These are phyloP conservation scores for Acleris cristana DNA, from an alignment of 2,888 invertebrate genomes.

Conservation along the genomic window DNA sequence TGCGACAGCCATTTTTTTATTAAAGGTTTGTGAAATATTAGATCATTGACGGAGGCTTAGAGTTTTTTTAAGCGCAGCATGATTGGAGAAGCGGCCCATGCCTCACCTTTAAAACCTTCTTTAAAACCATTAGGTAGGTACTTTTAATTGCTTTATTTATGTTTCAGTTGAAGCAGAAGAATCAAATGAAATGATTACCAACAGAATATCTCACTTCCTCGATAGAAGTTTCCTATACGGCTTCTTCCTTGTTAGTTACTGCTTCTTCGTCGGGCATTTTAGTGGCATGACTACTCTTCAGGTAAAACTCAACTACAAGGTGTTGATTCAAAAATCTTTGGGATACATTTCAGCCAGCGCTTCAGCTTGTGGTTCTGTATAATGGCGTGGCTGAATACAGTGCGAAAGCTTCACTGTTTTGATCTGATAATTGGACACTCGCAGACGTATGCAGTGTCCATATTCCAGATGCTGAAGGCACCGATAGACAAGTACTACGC, in stretches of 20 bases:
- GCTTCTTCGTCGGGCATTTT: conserved; percentile 89
- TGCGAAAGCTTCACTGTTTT: background rate
- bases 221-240: conserved; percentile 87
- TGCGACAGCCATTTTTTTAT: too few species aligned
- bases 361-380: too few species aligned
- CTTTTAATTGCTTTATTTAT: background rate
- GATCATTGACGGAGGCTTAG: too few species aligned
- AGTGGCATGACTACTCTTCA: conserved; percentile 89
- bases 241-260: conserved; percentile 85
- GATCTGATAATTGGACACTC: conserved; percentile 24
- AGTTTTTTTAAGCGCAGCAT: too few species aligned
- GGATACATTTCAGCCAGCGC: too few species aligned
- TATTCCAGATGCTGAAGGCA: conserved; percentile 88
- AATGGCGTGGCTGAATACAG: too few species aligned
- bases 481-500: conserved; percentile 91
- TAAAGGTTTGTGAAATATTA: too few species aligned
- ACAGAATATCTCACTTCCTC: conserved; percentile 70
- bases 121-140: too few species aligned
- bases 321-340: background rate
- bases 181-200: conserved; percentile 62
- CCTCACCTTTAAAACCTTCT: too few species aligned
- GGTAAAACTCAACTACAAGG: conserved; percentile 47
- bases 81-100: too few species aligned
- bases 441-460: conserved; percentile 89
- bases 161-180: conserved; percentile 52